Evolutionary conservation across 2,888 invertebrate genomes (phyloP), one percentile per base, ranked within the genome.

Genomic region (Cephus rjabovi): DNA sequence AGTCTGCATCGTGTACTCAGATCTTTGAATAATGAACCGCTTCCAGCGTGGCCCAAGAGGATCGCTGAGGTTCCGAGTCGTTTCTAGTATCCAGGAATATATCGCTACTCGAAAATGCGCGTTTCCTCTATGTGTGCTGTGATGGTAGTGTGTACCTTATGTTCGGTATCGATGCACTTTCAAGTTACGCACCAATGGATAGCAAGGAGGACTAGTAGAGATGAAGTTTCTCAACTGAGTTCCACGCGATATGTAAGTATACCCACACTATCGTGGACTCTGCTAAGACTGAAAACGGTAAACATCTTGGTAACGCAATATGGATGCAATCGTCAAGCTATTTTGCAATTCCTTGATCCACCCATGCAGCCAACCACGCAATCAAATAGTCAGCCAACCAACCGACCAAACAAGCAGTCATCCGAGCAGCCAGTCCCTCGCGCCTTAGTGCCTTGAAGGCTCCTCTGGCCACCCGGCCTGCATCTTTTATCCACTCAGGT

Each of bases 21-120:
- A 84, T 87, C 86, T 87, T 87, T 86, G 83, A 84, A 86, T 88
- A 88, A 88, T 87, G 87, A 88, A 87, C 85, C 84, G 86, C 88
- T 87, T 79, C 79, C 83, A 83, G 85, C 84, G 81, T 78, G 80
- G 79, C 76, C 77, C 79, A 74, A 79, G 77, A 77, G 79, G 73
- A 30, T 34, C 23, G 40, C 23, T n/a, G 34, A 3, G 23, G 56
- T 56, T 23, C 56, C 23, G 6, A 56, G 56, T 56, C 56, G 56
- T 56, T 56, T 56, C 23, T 56, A 56, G 56, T 23, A 56, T 23
- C 56, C 15, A 56, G 9, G 2, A 23, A 23, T 56, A 56, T 6
- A 23, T 23, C 9, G 56, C 56, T 56, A 56, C 56, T 56, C 9
- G 56, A 56, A 23, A 23, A 56, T 23, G 23, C 23, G 56, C 9